phyloP scores from a whole-genome alignment of 2,797 vertebrate genomes.

The Gallirallus australis region DNA sequence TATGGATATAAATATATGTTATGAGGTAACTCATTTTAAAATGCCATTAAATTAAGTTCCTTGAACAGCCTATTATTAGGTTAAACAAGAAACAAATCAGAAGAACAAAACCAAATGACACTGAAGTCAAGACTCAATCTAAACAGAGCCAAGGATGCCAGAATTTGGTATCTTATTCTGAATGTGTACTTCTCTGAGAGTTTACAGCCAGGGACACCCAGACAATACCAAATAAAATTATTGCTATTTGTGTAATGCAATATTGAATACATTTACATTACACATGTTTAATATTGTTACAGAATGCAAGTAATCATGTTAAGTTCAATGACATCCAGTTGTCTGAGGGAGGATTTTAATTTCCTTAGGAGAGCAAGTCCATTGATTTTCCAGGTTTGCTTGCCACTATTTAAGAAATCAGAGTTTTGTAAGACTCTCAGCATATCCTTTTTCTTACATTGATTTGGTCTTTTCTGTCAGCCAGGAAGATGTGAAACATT shows the following conservation, averaged over 20 bases:
- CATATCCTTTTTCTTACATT: neutral
- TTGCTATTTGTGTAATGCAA: neutral
- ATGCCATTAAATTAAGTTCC: neutral
- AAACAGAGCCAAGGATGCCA: neutral
- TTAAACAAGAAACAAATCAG: neutral
- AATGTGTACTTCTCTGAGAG: neutral
- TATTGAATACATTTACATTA: constrained; percentile 8
- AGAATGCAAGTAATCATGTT: neutral
- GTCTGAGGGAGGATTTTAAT: neutral
- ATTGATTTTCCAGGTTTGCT: constrained; percentile 21
- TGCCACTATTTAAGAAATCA: neutral
- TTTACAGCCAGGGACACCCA: neutral
- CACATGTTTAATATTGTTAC: neutral
- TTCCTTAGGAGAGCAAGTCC: neutral
- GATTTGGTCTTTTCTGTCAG: constrained; percentile 22
- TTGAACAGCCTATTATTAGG: neutral
- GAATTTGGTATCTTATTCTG: neutral
- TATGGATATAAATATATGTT: neutral
- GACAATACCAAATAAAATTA: neutral
- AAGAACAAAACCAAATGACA: neutral
- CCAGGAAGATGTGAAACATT: neutral
- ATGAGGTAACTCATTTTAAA: neutral
- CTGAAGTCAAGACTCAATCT: neutral
- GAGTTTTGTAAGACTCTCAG: neutral
- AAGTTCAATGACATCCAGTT: neutral